phyloP scores from a whole-genome alignment of 2,113 vertebrate species.

The Mohoua ochrocephala region DNA sequence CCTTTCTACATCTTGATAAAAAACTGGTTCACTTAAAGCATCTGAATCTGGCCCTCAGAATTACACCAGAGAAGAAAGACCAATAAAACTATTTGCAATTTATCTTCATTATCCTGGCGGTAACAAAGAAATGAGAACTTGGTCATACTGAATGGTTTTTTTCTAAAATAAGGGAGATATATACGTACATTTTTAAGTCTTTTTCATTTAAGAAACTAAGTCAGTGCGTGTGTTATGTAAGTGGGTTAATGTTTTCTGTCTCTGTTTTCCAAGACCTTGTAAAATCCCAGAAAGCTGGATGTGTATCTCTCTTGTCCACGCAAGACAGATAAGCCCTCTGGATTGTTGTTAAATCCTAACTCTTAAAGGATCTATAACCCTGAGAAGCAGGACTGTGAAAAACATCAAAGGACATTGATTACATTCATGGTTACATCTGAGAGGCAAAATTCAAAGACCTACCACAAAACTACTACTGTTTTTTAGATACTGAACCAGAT shows the following conservation, averaged over 20 bases:
- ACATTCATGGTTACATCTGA: not conserved
- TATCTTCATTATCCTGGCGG: not conserved
- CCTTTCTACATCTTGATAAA: not conserved
- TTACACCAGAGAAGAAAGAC: not conserved
- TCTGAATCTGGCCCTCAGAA: not conserved
- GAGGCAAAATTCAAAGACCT: not conserved
- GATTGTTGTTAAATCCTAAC: not conserved
- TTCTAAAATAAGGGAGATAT: not conserved
- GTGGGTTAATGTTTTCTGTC: not conserved
- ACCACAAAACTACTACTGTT: not conserved
- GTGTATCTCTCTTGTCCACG: not conserved
- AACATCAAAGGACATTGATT: conserved; percentile 32
- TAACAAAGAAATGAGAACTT: not conserved
- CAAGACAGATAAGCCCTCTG: not conserved
- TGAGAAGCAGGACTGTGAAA: not conserved
- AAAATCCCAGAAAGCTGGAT: conserved; percentile 4
- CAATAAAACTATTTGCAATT: not conserved
- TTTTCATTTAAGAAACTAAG: not conserved
- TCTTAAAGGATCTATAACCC: not conserved
- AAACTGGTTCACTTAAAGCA: not conserved
- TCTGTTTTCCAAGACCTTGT: not conserved
- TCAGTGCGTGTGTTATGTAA: not conserved
- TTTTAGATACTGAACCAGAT: not conserved
- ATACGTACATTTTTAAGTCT: not conserved
- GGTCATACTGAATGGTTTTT: not conserved